A percentile compares a stretch with the other conserved stretches of the same genome.
phyloP scores from a whole-genome alignment of 2,113 vertebrate species.

The Numida meleagris region DNA sequence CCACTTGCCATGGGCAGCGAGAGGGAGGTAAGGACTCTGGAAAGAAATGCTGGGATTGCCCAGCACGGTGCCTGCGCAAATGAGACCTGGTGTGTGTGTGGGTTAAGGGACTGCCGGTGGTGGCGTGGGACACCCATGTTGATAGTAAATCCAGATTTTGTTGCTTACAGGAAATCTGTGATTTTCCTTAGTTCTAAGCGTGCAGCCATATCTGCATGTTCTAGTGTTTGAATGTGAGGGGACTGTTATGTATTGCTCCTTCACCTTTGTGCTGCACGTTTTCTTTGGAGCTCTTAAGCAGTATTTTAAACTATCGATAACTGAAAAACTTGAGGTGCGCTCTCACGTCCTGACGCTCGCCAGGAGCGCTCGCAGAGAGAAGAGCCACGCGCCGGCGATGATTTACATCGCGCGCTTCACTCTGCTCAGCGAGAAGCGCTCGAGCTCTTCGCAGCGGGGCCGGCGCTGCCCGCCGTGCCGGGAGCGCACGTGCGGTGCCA shows the following conservation, averaged over 20 bases:
- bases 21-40: not conserved
- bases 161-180: not conserved
- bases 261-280: not conserved
- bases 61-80: not conserved
- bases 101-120: not conserved
- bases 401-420: fast-evolving
- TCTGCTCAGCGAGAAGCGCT: not conserved
- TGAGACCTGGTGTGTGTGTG: fast-evolving
- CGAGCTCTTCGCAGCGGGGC: not conserved
- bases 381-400: fast-evolving
- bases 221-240: not conserved
- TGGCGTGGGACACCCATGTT: fast-evolving
- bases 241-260: not conserved
- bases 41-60: no score
- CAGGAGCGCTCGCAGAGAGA: fast-evolving
- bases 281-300: not conserved
- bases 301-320: not conserved
- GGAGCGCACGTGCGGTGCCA: no score
- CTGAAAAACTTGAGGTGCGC: not conserved
- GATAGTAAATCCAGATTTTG: not conserved
- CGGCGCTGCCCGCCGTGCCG: no score
- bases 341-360: not conserved
- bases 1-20: not conserved
- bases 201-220: fast-evolving
- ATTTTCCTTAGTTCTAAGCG: not conserved